Conservation (phyloP, 2,797 vertebrate genomes). For the Sandelia bainsii region DNA sequence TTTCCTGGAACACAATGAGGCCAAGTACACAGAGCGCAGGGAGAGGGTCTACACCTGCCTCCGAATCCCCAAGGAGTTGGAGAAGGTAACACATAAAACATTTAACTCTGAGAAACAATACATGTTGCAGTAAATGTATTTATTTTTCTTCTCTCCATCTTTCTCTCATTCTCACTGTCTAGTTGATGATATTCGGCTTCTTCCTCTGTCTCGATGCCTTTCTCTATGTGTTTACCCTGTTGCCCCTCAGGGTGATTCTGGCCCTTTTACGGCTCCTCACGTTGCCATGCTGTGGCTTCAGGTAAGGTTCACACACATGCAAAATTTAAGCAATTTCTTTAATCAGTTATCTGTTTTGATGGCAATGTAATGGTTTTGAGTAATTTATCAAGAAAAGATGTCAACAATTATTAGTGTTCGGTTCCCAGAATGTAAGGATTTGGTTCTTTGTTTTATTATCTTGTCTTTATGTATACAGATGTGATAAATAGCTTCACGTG, state of each 20-base stretch:
- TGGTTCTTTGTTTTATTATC: not conserved
- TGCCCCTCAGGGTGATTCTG: conserved; percentile 94
- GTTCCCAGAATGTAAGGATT: not conserved
- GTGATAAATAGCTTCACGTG: not conserved
- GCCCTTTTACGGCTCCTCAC: conserved; percentile 92
- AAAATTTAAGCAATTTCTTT: not conserved
- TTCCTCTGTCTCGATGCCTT: conserved; percentile 99
- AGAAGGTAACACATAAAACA: conserved; percentile 87
- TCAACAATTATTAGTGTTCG: not conserved
- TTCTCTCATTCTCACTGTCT: conserved; percentile 30
- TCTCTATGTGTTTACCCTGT: conserved; percentile 97
- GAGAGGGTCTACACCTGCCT: conserved; percentile 98
- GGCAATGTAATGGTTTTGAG: too few relatives aligned
- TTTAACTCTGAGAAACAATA: not conserved
- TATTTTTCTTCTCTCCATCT: not conserved
- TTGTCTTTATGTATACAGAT: not conserved
- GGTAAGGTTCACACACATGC: conserved; percentile 78
- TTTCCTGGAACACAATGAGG: conserved; percentile 99
- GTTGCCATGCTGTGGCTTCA: conserved; percentile 94
- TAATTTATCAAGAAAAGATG: not conserved
- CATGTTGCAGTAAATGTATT: not conserved
- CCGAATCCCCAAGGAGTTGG: conserved; percentile 97
- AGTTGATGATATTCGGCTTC: conserved; percentile 98
- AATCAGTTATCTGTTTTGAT: not conserved
- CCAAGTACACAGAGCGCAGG: conserved; percentile 96